Conservation (phyloP, 92 coral and sea anemone species). For the Meandrina meandrites region DNA sequence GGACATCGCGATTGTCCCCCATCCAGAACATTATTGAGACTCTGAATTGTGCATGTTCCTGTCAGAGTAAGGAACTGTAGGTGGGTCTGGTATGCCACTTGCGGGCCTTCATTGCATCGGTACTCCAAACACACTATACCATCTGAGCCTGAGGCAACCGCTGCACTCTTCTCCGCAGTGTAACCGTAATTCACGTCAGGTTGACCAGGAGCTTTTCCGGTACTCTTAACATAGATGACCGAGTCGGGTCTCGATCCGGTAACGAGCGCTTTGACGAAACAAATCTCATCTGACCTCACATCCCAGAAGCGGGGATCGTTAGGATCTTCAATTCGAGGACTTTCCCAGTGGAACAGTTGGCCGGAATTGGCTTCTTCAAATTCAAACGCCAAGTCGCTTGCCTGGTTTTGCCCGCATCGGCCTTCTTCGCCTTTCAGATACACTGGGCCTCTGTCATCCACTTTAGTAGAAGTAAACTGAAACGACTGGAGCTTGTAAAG, state of each 20-base stretch:
- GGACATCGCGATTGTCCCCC: neutral
- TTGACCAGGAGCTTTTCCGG: conserved; percentile 5
- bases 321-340: neutral
- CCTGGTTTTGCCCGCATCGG: neutral
- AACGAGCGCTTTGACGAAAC: conserved; percentile 28
- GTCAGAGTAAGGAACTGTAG: conserved; percentile 14
- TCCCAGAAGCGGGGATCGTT: neutral
- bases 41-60: conserved; percentile 10
- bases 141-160: neutral
- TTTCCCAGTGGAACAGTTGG: neutral
- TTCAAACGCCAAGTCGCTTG: conserved; percentile 18
- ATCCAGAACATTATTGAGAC: neutral
- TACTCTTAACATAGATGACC: conserved; percentile 15
- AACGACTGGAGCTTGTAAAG: conserved; percentile 11
- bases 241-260: neutral
- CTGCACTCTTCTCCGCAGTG: conserved; percentile 12
- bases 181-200: conserved; percentile 9
- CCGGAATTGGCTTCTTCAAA: neutral
- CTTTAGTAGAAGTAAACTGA: neutral
- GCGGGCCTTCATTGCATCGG: conserved; percentile 19
- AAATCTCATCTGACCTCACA: neutral
- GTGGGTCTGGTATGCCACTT: conserved; percentile 17
- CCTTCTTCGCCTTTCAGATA: neutral
- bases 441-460: neutral
- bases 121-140: conserved; percentile 27